Evolutionary conservation across 2,888 invertebrate species (phyloP), one percentile per base, ranked within the genome.

Genomic region (Spicauda simplicius): DNA sequence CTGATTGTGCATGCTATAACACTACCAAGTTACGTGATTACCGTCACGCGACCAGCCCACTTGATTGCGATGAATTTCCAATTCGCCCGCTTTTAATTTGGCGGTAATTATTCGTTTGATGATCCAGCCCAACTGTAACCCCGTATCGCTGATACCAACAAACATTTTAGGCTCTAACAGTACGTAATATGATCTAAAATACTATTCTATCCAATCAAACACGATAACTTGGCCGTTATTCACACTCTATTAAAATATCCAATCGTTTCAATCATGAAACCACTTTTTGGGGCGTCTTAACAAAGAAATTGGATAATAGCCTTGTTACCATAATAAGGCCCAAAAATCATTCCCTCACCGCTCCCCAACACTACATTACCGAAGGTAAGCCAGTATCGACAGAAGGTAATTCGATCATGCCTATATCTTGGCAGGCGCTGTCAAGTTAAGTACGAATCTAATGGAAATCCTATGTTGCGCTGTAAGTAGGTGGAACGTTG

Each of bases 401-500:
- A 74, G 73, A 71, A 81, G 78, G 90, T 90, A 89, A 90, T 88
- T 86, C 81, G 85, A 91, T 90, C 87, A 84, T 81, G 84, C 79
- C 79, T 79, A 75, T 77, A 81, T 77, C 80, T 77, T 76, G 77
- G 76, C 82, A 80, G 76, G 75, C 77, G 80, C 85, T 86, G 88
- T 88, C 88, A 85, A 84, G 80, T 77, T 82, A 84, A 87, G 85
- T 85, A 86, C 79, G 78, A 77, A 82, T 80, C 86, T 90, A 91
- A 90, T 91, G 91, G 90, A 87, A 86, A 87, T 88, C 84, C 84
- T 85, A 79, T 90, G 90, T 90, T 82, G 80, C 77, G 66, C 73
- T 77, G 76, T 82, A 80, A 83, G 83, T 80, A 78, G 78, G 77
- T 75, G 77, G 75, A 76, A 76, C 75, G 71, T 73, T 80, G 77